Conservation (phyloP, 2,888 invertebrate species). For the Diachrysia chrysitis region DNA sequence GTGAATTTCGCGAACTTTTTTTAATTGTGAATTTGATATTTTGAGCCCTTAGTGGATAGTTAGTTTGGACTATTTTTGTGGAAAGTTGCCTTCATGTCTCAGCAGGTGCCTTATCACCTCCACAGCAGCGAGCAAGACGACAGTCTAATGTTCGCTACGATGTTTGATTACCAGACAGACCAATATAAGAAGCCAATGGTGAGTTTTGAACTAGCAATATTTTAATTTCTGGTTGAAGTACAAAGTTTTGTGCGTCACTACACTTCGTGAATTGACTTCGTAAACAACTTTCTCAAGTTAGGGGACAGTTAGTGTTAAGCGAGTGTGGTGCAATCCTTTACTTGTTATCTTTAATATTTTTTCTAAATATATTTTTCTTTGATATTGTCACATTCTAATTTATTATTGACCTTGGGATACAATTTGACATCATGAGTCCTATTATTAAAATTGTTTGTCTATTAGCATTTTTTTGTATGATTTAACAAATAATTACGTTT, state of each 20-base stretch:
- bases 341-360: conserved; percentile 27
- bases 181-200: conserved; percentile 84
- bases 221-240: conserved; percentile 26
- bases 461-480: not conserved
- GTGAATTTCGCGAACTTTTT: conserved; percentile 72
- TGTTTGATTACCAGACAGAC: conserved; percentile 87
- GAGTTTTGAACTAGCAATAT: conserved; percentile 65
- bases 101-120: conserved; percentile 89
- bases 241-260: conserved; percentile 41
- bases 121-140: conserved; percentile 87
- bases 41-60: conserved; percentile 71
- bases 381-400: conserved; percentile 7
- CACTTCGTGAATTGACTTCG: conserved; percentile 64
- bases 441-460: conserved; percentile 5
- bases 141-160: conserved; percentile 88
- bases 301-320: conserved; percentile 46
- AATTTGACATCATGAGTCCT: not conserved
- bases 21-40: conserved; percentile 67
- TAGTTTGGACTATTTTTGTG: conserved; percentile 76
- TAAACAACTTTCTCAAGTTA: conserved; percentile 76
- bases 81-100: conserved; percentile 89
- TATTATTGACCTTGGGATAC: conserved; percentile 38
- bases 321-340: conserved; percentile 49
- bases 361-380: conserved; percentile 14
- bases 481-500: conserved; percentile 7